phyloP scores from a whole-genome alignment of 2,113 vertebrate species.

The Cheirogaleus medius region DNA sequence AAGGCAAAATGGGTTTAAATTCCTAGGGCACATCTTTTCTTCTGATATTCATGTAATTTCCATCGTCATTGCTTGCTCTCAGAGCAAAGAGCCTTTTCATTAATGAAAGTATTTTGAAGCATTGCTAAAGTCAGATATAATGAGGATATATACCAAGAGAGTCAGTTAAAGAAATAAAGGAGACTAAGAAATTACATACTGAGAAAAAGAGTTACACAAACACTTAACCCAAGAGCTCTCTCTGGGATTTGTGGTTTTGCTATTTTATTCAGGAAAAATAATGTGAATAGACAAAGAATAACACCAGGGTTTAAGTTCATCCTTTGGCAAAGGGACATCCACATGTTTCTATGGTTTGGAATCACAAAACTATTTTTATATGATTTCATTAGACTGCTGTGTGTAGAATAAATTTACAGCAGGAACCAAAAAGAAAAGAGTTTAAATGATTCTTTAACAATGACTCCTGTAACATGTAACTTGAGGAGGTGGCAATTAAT shows the following conservation, averaged over 20 bases:
- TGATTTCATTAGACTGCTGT: slow-evolving; percentile 17
- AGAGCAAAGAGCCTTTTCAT: slow-evolving; percentile 30
- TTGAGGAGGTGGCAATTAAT: neutral
- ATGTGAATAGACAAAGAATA: slow-evolving; percentile 34
- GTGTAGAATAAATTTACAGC: slow-evolving; percentile 27
- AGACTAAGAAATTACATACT: slow-evolving; percentile 23
- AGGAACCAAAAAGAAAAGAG: neutral
- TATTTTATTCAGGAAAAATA: slow-evolving; percentile 46
- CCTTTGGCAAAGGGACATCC: neutral
- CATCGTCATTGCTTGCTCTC: slow-evolving; percentile 1
- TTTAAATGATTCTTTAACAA: slow-evolving; percentile 47
- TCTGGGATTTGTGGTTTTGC: neutral
- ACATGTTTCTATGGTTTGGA: slow-evolving; percentile 35
- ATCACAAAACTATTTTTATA: slow-evolving; percentile 12
- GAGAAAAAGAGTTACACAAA: slow-evolving; percentile 41
- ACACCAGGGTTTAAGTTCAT: slow-evolving; percentile 29
- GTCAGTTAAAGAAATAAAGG: slow-evolving; percentile 1
- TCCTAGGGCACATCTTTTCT: neutral
- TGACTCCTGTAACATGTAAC: neutral
- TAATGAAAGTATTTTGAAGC: slow-evolving; percentile 33
- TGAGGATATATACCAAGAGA: neutral
- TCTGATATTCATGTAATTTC: slow-evolving; percentile 36
- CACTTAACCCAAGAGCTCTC: slow-evolving; percentile 20
- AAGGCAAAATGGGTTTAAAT: slow-evolving; percentile 43
- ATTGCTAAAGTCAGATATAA: slow-evolving; percentile 28